Base-by-base conservation (phyloP, 2,888 invertebrate genomes). In the Ennomos quercinarius region DNA sequence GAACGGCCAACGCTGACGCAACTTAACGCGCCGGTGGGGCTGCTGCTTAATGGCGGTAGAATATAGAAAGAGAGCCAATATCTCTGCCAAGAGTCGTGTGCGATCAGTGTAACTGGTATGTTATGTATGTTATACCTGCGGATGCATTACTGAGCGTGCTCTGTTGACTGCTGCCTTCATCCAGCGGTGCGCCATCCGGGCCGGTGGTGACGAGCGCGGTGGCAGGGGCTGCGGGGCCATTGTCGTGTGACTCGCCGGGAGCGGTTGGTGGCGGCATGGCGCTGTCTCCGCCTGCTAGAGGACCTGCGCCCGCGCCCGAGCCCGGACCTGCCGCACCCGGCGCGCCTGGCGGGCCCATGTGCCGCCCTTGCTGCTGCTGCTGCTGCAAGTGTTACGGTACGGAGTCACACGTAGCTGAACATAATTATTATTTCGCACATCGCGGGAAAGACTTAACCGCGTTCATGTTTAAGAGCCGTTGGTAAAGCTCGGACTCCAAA, bases 61-160 rank as follows among this genome's bases (percentile, higher is more conserved):
- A 17, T 3, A 17, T 17, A 17, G 3, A 17, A 17, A 17, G 17
- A 17, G 17, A 17, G 17, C 17, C 17, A 17, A 2, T 17, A 17
- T 17, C n/a, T n/a, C n/a, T 17, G 1, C 17, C 17, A 17, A 17
- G 4, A 17, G 4, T 17, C 17, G 17, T 17, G 17, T 17, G 17
- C n/a, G n/a, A n/a, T n/a, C n/a, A n/a, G n/a, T n/a, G n/a, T n/a
- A n/a, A 17, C 4, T 42, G 34, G 27, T 36, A 41, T 12, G 35
- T 44, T 9, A 37, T n/a, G 27, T 81, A 17, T n/a, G n/a, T n/a
- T n/a, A n/a, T 86, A 97, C 97, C 97, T 82, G 97, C 97, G 68
- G 98, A 98, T 62, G 98, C 97, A 89, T 98, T 98, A 58, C 97
- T 98, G 70, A 98, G 94, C 69, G 98, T 98, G 77, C 98, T 98